Percentiles rank a stretch among this genome's conserved stretches.
Evolutionary conservation across 2,113 vertebrate species (phyloP).

Genomic region (Phoenicopterus ruber): DNA sequence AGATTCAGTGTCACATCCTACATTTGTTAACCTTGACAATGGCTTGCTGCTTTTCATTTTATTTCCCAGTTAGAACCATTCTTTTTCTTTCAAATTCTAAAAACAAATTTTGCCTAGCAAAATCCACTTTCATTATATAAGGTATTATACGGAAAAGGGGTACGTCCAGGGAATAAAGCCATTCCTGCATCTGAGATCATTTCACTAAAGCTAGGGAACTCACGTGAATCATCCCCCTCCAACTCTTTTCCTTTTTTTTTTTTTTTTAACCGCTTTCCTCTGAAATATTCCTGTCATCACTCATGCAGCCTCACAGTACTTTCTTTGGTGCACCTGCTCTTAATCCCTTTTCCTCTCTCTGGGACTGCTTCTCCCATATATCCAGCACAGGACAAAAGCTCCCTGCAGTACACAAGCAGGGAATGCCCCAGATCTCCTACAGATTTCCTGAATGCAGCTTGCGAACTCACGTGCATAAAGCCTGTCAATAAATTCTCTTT

Average conservation of each 20-base stretch:
- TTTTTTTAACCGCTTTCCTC: not conserved
- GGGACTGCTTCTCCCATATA: not conserved
- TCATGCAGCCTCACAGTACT: not conserved
- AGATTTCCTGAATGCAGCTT: not conserved
- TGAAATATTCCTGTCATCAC: not conserved
- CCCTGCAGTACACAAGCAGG: not conserved
- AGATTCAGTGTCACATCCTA: not conserved
- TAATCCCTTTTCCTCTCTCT: not conserved
- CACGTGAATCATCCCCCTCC: not conserved
- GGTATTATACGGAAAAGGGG: not conserved
- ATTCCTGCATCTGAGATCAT: not conserved
- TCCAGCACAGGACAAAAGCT: not conserved
- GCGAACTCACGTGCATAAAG: not conserved
- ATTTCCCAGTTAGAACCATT: not conserved
- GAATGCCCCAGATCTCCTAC: not conserved
- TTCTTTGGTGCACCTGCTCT: not conserved
- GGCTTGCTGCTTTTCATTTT: not conserved
- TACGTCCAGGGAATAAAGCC: not conserved
- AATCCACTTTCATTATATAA: not conserved
- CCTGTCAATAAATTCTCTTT: not conserved
- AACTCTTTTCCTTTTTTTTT: not conserved
- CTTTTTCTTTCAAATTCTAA: not conserved
- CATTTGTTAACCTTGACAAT: not conserved
- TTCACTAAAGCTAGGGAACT: not conserved
- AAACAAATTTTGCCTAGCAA: not conserved